phyloP scores from a whole-genome alignment of 2,113 vertebrate genomes.

The Protomyctophum bolini region DNA sequence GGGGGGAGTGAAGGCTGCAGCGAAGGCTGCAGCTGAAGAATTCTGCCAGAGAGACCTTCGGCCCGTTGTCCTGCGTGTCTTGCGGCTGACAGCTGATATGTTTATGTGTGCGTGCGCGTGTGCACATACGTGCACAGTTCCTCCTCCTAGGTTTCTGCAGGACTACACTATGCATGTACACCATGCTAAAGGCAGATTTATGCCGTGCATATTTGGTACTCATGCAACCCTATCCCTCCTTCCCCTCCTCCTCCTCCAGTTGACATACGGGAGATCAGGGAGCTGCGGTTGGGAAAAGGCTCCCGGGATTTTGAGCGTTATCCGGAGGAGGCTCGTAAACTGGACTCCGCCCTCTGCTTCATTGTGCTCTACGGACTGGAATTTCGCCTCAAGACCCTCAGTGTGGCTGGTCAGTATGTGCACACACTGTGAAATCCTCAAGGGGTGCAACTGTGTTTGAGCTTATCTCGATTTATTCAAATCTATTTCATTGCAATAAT shows the following conservation, averaged over 20 bases:
- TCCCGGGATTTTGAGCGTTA: conserved; percentile 89
- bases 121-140: conserved; percentile 19
- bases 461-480: too few relatives aligned
- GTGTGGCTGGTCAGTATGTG: conserved; percentile 78
- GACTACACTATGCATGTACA: conserved; percentile 26
- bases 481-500: too few relatives aligned
- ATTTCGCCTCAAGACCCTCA: conserved; percentile 85
- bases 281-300: conserved; percentile 86
- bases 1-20: not conserved
- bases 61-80: conserved; percentile 15
- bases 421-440: too few relatives aligned
- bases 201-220: conserved; percentile 58
- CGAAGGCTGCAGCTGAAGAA: conserved; percentile 18
- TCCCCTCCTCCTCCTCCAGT: conserved; percentile 66
- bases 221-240: conserved; percentile 59
- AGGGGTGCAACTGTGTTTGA: too few relatives aligned
- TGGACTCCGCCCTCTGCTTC: conserved; percentile 85
- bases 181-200: conserved; percentile 58
- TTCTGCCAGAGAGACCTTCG: conserved; percentile 12
- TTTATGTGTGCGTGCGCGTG: conserved; percentile 25
- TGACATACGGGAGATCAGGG: conserved; percentile 87
- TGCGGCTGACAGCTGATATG: conserved; percentile 40
- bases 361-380: conserved; percentile 87
- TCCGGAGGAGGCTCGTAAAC: conserved; percentile 84
- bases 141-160: not conserved